Evolutionary conservation across 2,797 vertebrate genomes (phyloP).

Genomic region (Podarcis siculus): DNA sequence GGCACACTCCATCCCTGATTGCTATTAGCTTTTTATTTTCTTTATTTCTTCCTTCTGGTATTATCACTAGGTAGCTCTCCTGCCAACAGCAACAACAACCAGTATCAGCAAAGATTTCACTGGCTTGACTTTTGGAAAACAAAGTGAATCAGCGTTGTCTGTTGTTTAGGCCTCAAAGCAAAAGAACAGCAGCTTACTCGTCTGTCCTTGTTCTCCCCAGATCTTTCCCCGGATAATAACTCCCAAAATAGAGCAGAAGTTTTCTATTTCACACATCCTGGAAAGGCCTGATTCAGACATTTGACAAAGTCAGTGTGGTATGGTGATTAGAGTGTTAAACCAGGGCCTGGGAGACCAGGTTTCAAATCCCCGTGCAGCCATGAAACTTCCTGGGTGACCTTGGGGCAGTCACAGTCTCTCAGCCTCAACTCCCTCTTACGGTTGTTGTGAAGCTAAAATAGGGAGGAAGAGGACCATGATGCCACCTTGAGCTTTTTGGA

Average conservation of each 20-base stretch:
- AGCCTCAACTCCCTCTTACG: too few species aligned
- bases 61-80: accelerated
- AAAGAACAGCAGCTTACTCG: background rate
- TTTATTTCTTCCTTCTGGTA: background rate
- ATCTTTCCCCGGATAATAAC: background rate
- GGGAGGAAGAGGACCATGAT: too few species aligned
- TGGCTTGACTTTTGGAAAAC: slow-evolving; percentile 20
- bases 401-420: too few species aligned
- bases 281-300: background rate
- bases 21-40: slow-evolving; percentile 17
- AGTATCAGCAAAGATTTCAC: slow-evolving; percentile 2
- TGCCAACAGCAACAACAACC: background rate
- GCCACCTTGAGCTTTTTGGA: too few species aligned
- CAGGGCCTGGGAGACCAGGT: too few species aligned
- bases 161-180: slow-evolving; percentile 28
- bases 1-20: background rate
- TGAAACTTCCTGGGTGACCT: too few species aligned
- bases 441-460: too few species aligned
- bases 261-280: background rate
- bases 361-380: too few species aligned
- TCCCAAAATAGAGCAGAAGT: slow-evolving; percentile 2
- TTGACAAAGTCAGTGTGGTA: background rate
- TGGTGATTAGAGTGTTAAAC: too few species aligned
- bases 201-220: background rate
- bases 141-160: background rate